Base-by-base conservation (phyloP, 2,113 vertebrate species). In the Saguinus midas region DNA sequence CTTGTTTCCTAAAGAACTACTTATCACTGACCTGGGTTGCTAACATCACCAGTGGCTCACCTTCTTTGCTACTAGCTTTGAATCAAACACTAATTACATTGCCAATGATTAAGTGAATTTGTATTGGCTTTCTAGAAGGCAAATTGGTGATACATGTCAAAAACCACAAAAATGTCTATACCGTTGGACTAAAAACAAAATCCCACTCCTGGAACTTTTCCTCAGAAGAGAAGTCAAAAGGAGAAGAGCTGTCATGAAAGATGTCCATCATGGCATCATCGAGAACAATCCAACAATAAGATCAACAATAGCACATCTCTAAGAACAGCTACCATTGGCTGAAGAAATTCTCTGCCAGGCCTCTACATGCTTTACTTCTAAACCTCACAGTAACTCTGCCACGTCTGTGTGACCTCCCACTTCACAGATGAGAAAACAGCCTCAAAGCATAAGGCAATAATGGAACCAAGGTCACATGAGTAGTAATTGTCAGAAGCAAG, bases 71-170 rank as follows among this genome's bases (percentile, higher is more conserved):
- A 43, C 80, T 87, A 76, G n/a, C 83, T 90, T 83, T 81, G 83
- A 14, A 70, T 84, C 73, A 40, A 78, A 66, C 20, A 70, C 25
- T 66, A 45, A 20, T 55, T 48, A 68, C 48, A 3, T 16, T 32
- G 23, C 32, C 58, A 85, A 52, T 23, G 35, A 40, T 79, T n/a
- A 10, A 1, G 27, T 78, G 86, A 68, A 82, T 21, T 79, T 12
- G 21, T 40, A 57, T 82, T 55, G 5, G 72, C 73, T 97, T 97
- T 89, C 84, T 43, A 87, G 87, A 93, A 90, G 43, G 75, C 75
- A 84, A 43, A 11, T 27, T 86, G 25, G 18, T 68, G 58, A 80
- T 27, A 18, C 32, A 37, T 61, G 43, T 45, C n/a, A 64, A 78
- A 82, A 92, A 8, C 7, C 87, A 80, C 61, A 92, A 76, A 91